Conservation (phyloP, 2,113 vertebrate species). For the Pithys albifrons region DNA sequence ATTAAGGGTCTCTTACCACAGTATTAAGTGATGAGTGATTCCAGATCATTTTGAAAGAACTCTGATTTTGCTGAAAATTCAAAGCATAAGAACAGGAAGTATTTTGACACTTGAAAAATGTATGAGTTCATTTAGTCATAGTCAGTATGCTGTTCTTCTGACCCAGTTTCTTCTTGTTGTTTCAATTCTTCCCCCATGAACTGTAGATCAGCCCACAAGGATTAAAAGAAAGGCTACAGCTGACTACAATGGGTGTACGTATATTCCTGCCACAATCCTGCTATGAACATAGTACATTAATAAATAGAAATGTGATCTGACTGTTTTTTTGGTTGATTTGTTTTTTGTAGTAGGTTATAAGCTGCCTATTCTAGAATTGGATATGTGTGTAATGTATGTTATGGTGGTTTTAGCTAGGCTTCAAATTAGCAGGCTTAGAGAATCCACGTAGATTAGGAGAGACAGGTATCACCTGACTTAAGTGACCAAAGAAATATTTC, state of each 20-base stretch:
- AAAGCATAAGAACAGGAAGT: background rate
- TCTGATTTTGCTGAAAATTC: background rate
- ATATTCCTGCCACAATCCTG: background rate
- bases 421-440: too few relatives aligned
- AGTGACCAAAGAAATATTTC: too few relatives aligned
- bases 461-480: too few relatives aligned
- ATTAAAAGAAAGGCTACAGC: background rate
- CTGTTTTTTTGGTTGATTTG: background rate
- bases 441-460: too few relatives aligned
- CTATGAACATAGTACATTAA: background rate
- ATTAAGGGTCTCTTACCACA: background rate
- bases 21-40: background rate
- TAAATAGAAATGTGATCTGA: background rate
- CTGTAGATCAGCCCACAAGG: background rate
- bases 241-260: background rate
- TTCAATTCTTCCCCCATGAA: background rate
- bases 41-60: slow-evolving; percentile 19
- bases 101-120: slow-evolving; percentile 22
- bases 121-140: background rate
- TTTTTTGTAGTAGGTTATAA: background rate
- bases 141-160: background rate
- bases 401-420: too few relatives aligned
- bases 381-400: background rate
- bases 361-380: background rate
- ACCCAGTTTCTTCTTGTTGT: background rate